Evolutionary conservation across 2,888 invertebrate genomes (phyloP), one percentile per base, ranked within the genome.

Genomic region (Embidobia sp.): DNA sequence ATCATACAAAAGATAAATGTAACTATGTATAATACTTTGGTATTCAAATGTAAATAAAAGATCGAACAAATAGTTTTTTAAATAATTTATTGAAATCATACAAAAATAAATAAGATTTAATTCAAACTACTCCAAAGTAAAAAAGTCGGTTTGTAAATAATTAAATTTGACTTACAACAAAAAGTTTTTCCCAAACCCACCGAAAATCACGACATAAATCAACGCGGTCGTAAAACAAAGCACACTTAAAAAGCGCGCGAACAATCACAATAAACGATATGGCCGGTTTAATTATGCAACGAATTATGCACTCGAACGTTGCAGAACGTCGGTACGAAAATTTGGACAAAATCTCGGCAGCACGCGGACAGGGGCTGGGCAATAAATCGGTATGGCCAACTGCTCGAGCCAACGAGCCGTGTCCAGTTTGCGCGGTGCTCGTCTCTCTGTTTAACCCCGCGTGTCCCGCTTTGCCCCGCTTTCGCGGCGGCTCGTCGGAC

Each of bases 341-440:
- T 85, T 84, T 83, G 80, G 59, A 79, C 79, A 55, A 78, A 82
- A 85, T 84, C 80, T 35, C 33, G 79, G 81, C 61, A 79, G 79
- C 79, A 31, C 59, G 82, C 79, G 79, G 81, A 75, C 72, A 55
- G 53, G 27, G 79, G 78, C 80, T 76, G 81, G 79, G 80, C 85
- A 77, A 84, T 86, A 87, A 86, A 86, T 87, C 85, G 84, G 84
- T 79, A 85, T 82, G 83, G 84, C 80, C 82, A 85, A 85, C 83
- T 83, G 83, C 80, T 81, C 82, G 82, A 81, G 82, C 80, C 85
- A 87, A 86, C 86, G 85, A 86, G 82, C 85, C 85, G 81, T 85
- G 83, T 85, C 85, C 84, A 80, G 82, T 82, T 82, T 82, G 80
- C 46, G 55, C 46, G 53, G 16, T 35, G 42, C 40, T 53, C 40